phyloP scores from a whole-genome alignment of 2,888 invertebrate genomes.

The Lamellibrachia satsuma region DNA sequence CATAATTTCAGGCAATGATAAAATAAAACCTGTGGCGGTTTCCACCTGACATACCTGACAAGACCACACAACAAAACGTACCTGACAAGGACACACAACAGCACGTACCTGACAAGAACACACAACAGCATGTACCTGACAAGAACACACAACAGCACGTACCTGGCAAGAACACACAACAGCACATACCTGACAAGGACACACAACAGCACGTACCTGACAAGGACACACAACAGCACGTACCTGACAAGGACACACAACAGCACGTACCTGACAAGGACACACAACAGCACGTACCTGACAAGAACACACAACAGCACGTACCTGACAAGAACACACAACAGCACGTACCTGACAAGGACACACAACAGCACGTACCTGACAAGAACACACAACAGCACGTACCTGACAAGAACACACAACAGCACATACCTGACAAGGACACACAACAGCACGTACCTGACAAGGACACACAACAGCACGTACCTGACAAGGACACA shows the following conservation, averaged over 20 bases:
- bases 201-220: not conserved
- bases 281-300: not conserved
- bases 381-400: too few relatives aligned
- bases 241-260: not conserved
- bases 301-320: not conserved
- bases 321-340: not conserved
- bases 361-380: too few relatives aligned
- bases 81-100: not conserved
- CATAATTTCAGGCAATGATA: not conserved
- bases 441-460: too few relatives aligned
- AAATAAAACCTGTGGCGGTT: not conserved
- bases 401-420: not conserved
- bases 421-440: not conserved
- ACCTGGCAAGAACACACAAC: not conserved
- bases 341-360: too few relatives aligned
- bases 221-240: not conserved
- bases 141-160: too few relatives aligned
- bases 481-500: too few relatives aligned
- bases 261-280: not conserved
- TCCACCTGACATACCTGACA: not conserved
- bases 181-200: not conserved
- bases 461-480: too few relatives aligned
- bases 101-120: too few relatives aligned
- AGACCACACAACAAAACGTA: not conserved
- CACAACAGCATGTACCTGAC: too few relatives aligned